phyloP scores from a whole-genome alignment of 2,797 vertebrate genomes.

The Argya squamiceps region DNA sequence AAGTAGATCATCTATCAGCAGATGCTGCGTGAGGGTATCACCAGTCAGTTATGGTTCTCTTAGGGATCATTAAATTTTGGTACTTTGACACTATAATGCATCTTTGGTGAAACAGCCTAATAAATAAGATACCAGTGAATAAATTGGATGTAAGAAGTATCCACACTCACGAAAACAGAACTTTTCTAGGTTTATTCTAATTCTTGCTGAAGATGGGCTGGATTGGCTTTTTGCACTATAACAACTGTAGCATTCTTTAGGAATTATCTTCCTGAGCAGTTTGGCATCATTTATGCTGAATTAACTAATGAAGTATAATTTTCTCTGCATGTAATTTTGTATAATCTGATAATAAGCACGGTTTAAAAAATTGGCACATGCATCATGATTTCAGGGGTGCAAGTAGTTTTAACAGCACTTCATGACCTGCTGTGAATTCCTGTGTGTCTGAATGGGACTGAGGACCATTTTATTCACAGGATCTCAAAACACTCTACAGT shows the following conservation, averaged over 20 bases:
- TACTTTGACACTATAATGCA: neutral
- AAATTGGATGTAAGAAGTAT: neutral
- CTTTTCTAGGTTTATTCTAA: neutral
- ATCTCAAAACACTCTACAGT: neutral
- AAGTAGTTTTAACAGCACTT: neutral
- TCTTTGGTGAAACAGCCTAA: neutral
- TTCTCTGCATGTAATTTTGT: conserved; percentile 54
- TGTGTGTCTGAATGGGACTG: conserved; percentile 12
- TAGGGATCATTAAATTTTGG: neutral
- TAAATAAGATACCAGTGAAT: neutral
- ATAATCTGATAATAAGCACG: conserved; percentile 60
- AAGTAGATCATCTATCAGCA: neutral
- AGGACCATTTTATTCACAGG: neutral
- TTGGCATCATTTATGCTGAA: conserved; percentile 25
- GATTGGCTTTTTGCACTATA: neutral
- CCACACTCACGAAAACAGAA: neutral
- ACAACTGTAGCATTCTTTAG: neutral
- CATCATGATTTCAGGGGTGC: neutral
- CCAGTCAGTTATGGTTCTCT: neutral
- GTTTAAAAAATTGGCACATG: neutral
- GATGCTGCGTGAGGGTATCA: neutral
- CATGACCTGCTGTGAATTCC: conserved; percentile 20
- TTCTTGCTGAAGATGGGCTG: neutral
- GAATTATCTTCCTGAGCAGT: conserved; percentile 13
- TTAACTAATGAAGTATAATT: conserved; percentile 48